A percentile compares a stretch with the other conserved stretches of the same genome.
Conservation (phyloP, 2,113 vertebrate species). For the Bos indicus region DNA sequence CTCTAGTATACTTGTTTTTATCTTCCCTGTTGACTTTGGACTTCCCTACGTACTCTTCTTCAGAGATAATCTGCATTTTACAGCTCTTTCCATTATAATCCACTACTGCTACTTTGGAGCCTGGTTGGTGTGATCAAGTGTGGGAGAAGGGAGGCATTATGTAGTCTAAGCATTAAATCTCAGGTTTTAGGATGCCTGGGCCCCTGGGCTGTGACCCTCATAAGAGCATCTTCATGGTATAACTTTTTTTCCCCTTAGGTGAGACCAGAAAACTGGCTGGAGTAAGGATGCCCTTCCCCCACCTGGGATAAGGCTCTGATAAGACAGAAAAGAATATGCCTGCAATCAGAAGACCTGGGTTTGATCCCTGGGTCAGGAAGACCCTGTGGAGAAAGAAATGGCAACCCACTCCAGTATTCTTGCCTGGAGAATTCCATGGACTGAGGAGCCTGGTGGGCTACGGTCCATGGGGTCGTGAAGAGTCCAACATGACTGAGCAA, state of each 20-base stretch:
- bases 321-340: background rate
- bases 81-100: background rate
- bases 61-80: background rate
- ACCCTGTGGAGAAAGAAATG: background rate
- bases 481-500: background rate
- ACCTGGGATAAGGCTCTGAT: background rate
- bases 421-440: background rate
- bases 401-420: background rate
- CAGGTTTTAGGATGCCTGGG: background rate
- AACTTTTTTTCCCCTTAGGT: background rate
- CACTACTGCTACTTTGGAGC: background rate
- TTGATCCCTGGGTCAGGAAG: background rate
- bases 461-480: background rate
- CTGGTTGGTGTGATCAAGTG: background rate
- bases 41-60: background rate
- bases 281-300: background rate
- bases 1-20: background rate
- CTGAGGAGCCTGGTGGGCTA: background rate
- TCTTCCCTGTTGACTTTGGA: background rate
- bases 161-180: background rate
- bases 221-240: background rate
- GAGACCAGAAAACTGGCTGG: background rate
- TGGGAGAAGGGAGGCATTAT: background rate
- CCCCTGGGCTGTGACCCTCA: background rate
- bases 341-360: background rate